Percentiles rank a stretch among this genome's conserved stretches.
Evolutionary conservation across 1,140 invertebrate genomes (phyloP).

Genomic region (Brachionus rotundiformis): DNA sequence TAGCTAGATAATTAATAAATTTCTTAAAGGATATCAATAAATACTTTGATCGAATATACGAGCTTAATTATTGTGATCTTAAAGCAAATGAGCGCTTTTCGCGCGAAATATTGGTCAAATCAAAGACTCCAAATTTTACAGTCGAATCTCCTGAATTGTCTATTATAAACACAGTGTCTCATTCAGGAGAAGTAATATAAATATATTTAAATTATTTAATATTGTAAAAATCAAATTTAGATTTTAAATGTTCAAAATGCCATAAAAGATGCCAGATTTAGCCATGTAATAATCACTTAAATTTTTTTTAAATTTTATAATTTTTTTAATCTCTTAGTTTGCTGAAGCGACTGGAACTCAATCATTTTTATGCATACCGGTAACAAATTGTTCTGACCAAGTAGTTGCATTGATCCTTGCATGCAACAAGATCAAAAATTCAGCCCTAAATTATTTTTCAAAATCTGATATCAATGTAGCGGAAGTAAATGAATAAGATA

Average conservation of each 20-base stretch:
- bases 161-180: constrained; percentile 36
- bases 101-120: constrained; percentile 31
- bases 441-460: constrained; percentile 42
- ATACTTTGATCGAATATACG: constrained; percentile 47
- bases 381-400: constrained; percentile 47
- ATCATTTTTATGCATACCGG: constrained; percentile 38
- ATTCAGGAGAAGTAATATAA: constrained; percentile 24
- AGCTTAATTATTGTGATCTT: constrained; percentile 36
- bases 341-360: not conserved
- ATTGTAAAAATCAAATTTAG: not conserved
- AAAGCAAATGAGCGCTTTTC: constrained; percentile 11
- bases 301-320: too few relatives aligned
- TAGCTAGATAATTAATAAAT: too few relatives aligned
- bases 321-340: constrained; percentile 14
- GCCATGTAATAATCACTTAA: not conserved
- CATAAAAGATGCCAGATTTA: not conserved
- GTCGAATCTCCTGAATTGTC: not conserved
- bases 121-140: constrained; percentile 3
- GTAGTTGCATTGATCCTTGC: constrained; percentile 43
- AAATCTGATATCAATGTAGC: constrained; percentile 42
- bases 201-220: not conserved
- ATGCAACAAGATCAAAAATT: constrained; percentile 37
- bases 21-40: not conserved
- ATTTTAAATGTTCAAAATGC: constrained; percentile 41
- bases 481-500: not conserved